Evolutionary conservation across 2,797 vertebrate species (phyloP).

Genomic region (Lithobates sylvaticus): DNA sequence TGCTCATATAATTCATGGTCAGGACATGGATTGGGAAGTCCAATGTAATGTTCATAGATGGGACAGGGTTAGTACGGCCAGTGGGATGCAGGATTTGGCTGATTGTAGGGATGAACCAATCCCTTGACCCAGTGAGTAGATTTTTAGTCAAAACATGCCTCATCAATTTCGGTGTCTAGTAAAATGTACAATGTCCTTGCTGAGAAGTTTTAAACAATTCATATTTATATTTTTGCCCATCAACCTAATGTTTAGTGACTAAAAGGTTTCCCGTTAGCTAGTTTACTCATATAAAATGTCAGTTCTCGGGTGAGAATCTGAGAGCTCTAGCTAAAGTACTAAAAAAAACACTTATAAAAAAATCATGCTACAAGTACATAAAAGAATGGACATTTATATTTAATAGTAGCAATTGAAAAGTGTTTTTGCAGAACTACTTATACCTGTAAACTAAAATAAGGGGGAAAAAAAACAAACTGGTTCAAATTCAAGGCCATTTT

Average conservation of each 20-base stretch:
- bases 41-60: no score
- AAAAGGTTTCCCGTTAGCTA: not conserved
- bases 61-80: no score
- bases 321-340: constrained; percentile 14
- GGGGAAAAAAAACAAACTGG: no score
- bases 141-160: not conserved
- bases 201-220: not conserved
- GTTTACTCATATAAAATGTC: constrained; percentile 3
- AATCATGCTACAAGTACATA: not conserved
- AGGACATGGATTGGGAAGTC: no score
- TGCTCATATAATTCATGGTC: no score
- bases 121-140: no score
- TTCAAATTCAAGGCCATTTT: not conserved
- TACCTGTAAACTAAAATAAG: constrained; percentile 2
- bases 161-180: no score
- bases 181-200: not conserved
- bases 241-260: not conserved
- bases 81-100: no score
- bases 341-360: not conserved
- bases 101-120: no score
- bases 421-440: not conserved
- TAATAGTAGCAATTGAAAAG: constrained; percentile 9
- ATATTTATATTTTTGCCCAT: not conserved
- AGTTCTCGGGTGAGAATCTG: constrained; percentile 16
- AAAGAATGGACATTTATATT: not conserved